Base-by-base conservation (phyloP, 1,140 invertebrate species). In the Drosophila ananassae region DNA sequence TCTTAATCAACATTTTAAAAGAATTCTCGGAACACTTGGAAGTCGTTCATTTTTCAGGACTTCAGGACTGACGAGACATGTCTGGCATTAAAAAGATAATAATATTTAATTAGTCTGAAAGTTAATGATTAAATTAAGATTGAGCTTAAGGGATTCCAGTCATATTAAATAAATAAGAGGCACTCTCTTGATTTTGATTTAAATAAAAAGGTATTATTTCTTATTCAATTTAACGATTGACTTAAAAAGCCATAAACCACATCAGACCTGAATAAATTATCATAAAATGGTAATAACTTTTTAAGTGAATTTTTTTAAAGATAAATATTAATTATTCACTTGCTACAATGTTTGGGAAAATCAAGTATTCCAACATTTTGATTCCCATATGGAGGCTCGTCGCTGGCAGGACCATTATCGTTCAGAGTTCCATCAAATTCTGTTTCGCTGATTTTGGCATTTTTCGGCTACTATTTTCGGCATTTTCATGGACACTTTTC, bases 391-490 rank as follows among this genome's bases (percentile, higher is more conserved):
- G 25, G 25, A 12, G 50, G 58, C 58, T 22, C 24, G 17, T 50
- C 12, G 25, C 12, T 41, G 22, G 25, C 44, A 34, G 22, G 28
- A 59, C 12, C 25, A 22, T n/a, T 21, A 13, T 41, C 39, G 22
- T 32, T 28, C 25, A n/a, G n/a, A 41, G 32, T 53, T 61, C 51
- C 63, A 63, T 63, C 46, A 63, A 25, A 30, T 30, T 63, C 6
- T 50, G 41, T 52, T 71, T 60, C 56, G 55, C 55, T 59, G 66
- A 69, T 71, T 60, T 53, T 48, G 68, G 68, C 24, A 41, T 41
- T 73, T 52, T 72, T 39, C 24, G 12, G 9, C 9, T n/a, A 22
- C 10, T 5, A 12, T 50, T 50, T 50, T 25, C 47, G 5, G 51
- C 34, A 17, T 52, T 39, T 12, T 13, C 6, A 47, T 9, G 46